These are phyloP conservation scores for Pterostichus madidus DNA, from an alignment of 2,888 invertebrate species.

Conservation along the genomic window DNA sequence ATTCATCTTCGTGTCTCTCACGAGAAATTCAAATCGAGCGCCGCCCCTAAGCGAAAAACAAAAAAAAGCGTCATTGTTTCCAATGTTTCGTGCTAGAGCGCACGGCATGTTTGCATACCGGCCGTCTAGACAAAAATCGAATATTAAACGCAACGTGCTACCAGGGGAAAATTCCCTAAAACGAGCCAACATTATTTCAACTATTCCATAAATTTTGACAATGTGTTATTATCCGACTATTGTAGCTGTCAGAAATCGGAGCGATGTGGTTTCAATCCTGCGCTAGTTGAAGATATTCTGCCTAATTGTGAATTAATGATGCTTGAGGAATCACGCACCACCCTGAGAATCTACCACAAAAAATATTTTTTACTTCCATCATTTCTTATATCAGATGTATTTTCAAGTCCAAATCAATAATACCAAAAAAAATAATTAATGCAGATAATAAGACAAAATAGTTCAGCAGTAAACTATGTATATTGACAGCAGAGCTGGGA, in stretches of 20 bases:
- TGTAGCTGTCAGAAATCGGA: constrained; percentile 57
- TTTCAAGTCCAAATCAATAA: background rate
- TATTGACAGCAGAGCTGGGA: too few species aligned
- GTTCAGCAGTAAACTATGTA: too few species aligned
- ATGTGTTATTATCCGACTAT: constrained; percentile 59
- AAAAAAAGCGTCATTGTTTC: constrained; percentile 55
- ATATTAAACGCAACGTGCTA: constrained; percentile 40
- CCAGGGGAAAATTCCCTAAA: constrained; percentile 53
- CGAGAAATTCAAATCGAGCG: constrained; percentile 57
- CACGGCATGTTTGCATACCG: constrained; percentile 55
- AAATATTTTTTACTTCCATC: constrained; percentile 8
- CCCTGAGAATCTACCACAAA: constrained; percentile 29
- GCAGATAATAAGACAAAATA: too few species aligned
- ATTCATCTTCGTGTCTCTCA: constrained; percentile 46
- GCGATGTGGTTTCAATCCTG: constrained; percentile 29
- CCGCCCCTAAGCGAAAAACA: constrained; percentile 59
- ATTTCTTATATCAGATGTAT: constrained; percentile 5
- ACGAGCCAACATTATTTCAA: constrained; percentile 54
- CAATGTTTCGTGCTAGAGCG: constrained; percentile 58
- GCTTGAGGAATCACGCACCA: constrained; percentile 34
- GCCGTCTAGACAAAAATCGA: constrained; percentile 62
- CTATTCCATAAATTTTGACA: constrained; percentile 63
- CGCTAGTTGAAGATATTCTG: constrained; percentile 34
- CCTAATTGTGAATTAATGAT: constrained; percentile 55
- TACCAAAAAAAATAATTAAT: background rate